Evolutionary conservation across 2,113 vertebrate genomes (phyloP), one percentile per base, ranked within the genome.

Genomic region (Mystacornis crossleyi): DNA sequence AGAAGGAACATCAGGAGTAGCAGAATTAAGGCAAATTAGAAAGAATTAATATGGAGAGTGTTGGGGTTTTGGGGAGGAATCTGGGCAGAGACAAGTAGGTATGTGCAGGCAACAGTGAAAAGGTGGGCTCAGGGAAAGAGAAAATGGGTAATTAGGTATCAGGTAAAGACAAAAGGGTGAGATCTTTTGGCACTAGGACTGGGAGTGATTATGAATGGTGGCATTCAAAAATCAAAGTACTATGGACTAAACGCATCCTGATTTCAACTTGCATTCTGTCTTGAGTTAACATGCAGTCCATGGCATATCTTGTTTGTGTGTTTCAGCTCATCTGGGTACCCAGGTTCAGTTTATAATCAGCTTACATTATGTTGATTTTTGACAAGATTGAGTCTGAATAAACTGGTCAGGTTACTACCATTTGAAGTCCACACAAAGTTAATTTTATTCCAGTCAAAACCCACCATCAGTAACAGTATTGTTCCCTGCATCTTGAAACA

Each of bases 141-240:
- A 24, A 92, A 85, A 81, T 13, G 19, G 6, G 19, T 47, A 62
- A 26, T 69, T 24, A 78, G 28, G 12, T 38, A 16, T 17, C 15
- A 81, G 20, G 18, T 70, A 50, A 86, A 64, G 53, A 14, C 18
- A 65, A 61, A 85, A 48, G 9, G 19, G 11, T 87, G 25, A 45
- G 28, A n/a, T 20, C 13, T 73, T 93, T 33, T 57, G 29, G 3
- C 31, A 34, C 8, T 45, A 53, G 60, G 42, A 57, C 31, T 36
- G 42, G 1, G 5, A 60, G 3, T 53, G 19, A 38, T 42, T 74
- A 19, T 31, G 2, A 4, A 4, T 28, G 4, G 5, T n/a, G 14
- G 7, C 81, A 55, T 54, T 83, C 6, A 50, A 50, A 75, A 91
- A 31, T n/a, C 7, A 47, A 67, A 28, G 10, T 72, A 55, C 18